A percentile compares a stretch with the other conserved stretches of the same genome.
These are phyloP conservation scores for Boulengeromyrus knoepffleri DNA, from an alignment of 2,113 vertebrate species.

Conservation along the genomic window DNA sequence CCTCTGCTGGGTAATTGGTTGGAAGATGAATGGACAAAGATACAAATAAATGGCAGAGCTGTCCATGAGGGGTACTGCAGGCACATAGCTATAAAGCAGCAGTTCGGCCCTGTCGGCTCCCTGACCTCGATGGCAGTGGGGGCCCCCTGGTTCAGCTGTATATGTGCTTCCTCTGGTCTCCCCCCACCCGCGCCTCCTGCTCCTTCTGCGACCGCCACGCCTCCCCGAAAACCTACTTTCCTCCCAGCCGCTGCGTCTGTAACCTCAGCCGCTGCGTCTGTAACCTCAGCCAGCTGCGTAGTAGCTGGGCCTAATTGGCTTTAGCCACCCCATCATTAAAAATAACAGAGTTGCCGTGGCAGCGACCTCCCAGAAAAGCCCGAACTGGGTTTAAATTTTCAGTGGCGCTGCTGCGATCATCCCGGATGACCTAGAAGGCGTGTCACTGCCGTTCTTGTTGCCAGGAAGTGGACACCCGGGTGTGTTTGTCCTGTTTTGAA, in stretches of 20 bases:
- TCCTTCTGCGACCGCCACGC: no score
- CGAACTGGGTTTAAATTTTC: neutral
- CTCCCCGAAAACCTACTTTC: neutral
- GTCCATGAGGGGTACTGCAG: neutral
- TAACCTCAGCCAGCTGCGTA: neutral
- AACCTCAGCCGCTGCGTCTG: neutral
- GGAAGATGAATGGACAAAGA: neutral
- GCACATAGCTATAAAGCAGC: no score
- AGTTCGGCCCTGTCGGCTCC: no score
- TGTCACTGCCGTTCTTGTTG: neutral
- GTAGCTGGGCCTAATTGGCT: neutral
- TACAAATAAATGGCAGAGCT: neutral
- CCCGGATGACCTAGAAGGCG: neutral
- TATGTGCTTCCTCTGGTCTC: no score
- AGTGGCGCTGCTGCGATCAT: neutral
- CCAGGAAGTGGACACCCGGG: neutral
- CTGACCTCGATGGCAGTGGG: no score
- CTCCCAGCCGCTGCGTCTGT: neutral
- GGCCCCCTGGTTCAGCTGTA: no score
- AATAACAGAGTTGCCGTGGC: neutral
- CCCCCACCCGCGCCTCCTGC: no score
- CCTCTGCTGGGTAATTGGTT: neutral
- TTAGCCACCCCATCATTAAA: neutral
- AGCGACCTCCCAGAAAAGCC: neutral
- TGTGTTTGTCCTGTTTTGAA: neutral